A percentile compares a stretch with the other conserved stretches of the same genome.
phyloP scores from a whole-genome alignment of 2,113 vertebrate genomes.

The Barbus barbus region DNA sequence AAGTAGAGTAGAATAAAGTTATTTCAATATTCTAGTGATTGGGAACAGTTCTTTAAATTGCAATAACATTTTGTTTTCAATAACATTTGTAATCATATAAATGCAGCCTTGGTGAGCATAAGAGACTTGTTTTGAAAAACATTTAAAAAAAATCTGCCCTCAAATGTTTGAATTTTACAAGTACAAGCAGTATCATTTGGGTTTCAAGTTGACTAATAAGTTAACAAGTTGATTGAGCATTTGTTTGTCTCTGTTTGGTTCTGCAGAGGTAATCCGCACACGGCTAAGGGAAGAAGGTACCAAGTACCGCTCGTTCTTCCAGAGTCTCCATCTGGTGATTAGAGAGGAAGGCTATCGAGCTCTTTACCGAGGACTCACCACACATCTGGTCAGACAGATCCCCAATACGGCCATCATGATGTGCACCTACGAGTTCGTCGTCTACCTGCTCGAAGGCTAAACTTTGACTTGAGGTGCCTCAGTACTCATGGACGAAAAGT shows the following conservation, averaged over 20 bases:
- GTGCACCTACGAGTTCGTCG: conserved; percentile 95
- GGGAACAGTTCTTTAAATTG: background rate
- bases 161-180: background rate
- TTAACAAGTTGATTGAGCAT: no score
- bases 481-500: background rate
- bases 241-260: background rate
- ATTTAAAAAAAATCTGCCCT: no score
- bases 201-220: no score
- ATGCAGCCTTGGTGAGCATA: background rate
- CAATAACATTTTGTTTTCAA: background rate
- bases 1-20: no score
- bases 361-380: conserved; percentile 95
- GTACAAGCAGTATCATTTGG: no score
- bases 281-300: conserved; percentile 96
- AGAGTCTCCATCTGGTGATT: conserved; percentile 86
- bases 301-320: conserved; percentile 95
- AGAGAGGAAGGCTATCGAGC: conserved; percentile 91
- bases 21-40: no score
- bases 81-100: background rate
- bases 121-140: no score
- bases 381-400: conserved; percentile 94
- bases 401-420: conserved; percentile 99
- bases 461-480: no score
- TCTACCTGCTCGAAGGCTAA: conserved; percentile 91
- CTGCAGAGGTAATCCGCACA: conserved; percentile 95